phyloP scores from a whole-genome alignment of 2,797 vertebrate species.

The Chiloscyllium punctatum region DNA sequence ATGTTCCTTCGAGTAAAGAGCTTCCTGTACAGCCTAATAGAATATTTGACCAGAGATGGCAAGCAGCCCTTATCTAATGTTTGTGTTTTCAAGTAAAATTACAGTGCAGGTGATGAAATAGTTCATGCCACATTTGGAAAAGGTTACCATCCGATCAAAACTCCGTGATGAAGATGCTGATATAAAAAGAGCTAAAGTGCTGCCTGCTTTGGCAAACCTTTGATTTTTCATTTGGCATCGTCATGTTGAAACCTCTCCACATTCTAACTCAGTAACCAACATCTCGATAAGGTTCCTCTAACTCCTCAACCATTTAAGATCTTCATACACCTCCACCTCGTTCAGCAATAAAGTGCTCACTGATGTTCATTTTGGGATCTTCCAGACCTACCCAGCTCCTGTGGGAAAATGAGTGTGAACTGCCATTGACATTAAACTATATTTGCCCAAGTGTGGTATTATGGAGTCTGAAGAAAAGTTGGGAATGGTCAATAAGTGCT shows the following conservation, averaged over 20 bases:
- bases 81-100: neutral
- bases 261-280: too few species aligned
- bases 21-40: constrained; percentile 23
- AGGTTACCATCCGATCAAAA: constrained; percentile 45
- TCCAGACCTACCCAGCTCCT: too few species aligned
- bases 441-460: too few species aligned
- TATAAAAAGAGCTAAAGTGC: constrained; percentile 32
- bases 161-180: constrained; percentile 56
- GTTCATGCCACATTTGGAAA: neutral
- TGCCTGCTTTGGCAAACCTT: neutral
- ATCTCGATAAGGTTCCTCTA: neutral
- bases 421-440: too few species aligned
- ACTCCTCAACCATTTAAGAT: neutral
- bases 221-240: neutral
- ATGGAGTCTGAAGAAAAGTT: too few species aligned
- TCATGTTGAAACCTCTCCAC: neutral
- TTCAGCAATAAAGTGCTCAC: too few species aligned
- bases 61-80: neutral
- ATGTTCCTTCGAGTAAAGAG: constrained; percentile 48
- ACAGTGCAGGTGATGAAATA: neutral
- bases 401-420: too few species aligned
- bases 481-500: too few species aligned
- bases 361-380: too few species aligned
- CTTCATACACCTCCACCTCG: neutral
- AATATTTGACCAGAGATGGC: neutral